phyloP scores from a whole-genome alignment of 2,888 invertebrate genomes.

The Erynnis tages region DNA sequence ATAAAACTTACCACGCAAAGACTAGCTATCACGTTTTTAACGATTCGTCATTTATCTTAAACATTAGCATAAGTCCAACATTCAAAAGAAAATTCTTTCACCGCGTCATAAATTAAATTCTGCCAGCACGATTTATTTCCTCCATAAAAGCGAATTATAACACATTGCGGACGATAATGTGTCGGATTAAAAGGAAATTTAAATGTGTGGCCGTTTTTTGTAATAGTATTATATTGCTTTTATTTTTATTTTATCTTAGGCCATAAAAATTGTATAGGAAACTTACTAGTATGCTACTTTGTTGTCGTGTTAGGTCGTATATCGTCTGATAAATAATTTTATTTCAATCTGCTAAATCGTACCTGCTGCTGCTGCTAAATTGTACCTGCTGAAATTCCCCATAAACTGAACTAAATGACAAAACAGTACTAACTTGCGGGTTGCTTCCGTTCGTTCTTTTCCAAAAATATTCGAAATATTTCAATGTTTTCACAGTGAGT shows the following conservation, averaged over 20 bases:
- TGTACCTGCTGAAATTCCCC: no score
- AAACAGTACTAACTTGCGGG: conserved; percentile 57
- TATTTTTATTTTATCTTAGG: no score
- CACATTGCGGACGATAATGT: conserved; percentile 11
- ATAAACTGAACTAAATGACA: neutral
- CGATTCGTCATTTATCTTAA: neutral
- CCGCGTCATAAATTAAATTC: conserved; percentile 9
- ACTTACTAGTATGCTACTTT: no score
- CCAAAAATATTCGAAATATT: conserved; percentile 79
- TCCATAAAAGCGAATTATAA: conserved; percentile 19
- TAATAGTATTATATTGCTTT: neutral
- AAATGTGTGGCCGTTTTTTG: conserved; percentile 6
- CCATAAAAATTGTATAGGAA: no score
- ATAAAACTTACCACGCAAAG: no score
- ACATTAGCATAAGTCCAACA: neutral
- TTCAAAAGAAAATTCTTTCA: conserved; percentile 8
- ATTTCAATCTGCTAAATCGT: no score
- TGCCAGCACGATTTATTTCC: conserved; percentile 11
- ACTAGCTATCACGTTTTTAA: no score
- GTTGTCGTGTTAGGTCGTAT: no score
- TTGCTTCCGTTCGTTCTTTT: conserved; percentile 75
- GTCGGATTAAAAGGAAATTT: conserved; percentile 23
- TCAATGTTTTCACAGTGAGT: conserved; percentile 64
- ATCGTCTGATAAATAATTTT: no score
- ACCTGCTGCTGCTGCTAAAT: no score